These are phyloP conservation scores for Calephelis nemesis DNA, from an alignment of 1,140 invertebrate species.

Conservation along the genomic window DNA sequence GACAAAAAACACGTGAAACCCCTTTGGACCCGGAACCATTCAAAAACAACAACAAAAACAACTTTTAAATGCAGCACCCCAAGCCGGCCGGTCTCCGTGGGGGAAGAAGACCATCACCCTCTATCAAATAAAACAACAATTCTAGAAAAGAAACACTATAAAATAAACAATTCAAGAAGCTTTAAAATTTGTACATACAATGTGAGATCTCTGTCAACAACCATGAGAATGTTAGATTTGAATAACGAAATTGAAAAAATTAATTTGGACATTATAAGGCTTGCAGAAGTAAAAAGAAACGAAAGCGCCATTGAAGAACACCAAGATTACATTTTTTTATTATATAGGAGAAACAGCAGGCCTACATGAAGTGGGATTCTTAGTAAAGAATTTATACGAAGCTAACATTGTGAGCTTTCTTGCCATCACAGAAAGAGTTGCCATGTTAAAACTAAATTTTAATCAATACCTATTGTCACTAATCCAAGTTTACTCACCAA, in stretches of 20 bases:
- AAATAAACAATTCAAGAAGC: constrained; percentile 6
- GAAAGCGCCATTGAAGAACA: not conserved
- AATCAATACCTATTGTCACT: constrained; percentile 30
- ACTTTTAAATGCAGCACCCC: constrained; percentile 27
- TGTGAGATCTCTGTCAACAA: constrained; percentile 34
- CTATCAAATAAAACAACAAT: constrained; percentile 14
- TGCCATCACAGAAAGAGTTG: constrained; percentile 40
- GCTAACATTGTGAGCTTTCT: constrained; percentile 37
- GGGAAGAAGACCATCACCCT: constrained; percentile 34
- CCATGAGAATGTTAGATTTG: constrained; percentile 32
- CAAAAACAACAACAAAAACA: constrained; percentile 18
- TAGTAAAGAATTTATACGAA: constrained; percentile 23
- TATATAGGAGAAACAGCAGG: not conserved
- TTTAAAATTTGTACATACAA: constrained; percentile 38
- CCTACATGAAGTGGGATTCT: not conserved
- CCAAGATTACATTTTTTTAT: not conserved
- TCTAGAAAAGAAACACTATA: not conserved
- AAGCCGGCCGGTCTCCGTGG: constrained; percentile 32
- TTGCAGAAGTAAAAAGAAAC: not conserved
- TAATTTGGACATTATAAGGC: constrained; percentile 16
- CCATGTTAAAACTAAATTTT: constrained; percentile 36
- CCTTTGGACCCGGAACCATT: constrained; percentile 18
- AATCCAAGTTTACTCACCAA: constrained; percentile 40
- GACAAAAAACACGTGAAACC: too few relatives aligned
- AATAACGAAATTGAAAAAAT: constrained; percentile 32